phyloP scores from a whole-genome alignment of 2,888 invertebrate genomes.

The Melipona bicolor region DNA sequence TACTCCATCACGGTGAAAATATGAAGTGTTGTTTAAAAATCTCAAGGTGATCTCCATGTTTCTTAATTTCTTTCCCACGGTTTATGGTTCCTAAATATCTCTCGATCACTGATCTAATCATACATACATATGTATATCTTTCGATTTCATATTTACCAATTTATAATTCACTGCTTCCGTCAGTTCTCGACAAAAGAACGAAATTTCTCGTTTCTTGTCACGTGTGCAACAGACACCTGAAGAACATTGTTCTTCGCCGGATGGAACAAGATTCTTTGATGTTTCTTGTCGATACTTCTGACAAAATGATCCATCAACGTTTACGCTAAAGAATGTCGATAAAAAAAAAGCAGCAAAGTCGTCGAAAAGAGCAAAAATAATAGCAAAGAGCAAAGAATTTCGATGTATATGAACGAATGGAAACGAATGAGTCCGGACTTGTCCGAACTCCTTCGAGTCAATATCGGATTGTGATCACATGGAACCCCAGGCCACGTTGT shows the following conservation, averaged over 20 bases:
- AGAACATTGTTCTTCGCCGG: not conserved
- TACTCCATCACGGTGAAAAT: not conserved
- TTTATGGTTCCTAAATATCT: not conserved
- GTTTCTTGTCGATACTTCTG: not conserved
- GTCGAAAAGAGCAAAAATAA: slow-evolving; percentile 7
- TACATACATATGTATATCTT: too few relatives aligned
- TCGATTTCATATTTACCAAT: not conserved
- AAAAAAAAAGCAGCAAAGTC: too few relatives aligned
- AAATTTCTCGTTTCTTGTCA: slow-evolving; percentile 13
- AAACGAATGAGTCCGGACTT: slow-evolving; percentile 66
- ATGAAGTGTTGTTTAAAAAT: slow-evolving; percentile 2
- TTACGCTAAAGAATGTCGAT: not conserved
- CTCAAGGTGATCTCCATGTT: not conserved
- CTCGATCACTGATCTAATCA: too few relatives aligned
- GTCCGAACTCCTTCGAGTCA: slow-evolving; percentile 64
- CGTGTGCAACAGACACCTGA: not conserved
- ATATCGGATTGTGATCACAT: slow-evolving; percentile 51
- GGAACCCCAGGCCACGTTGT: slow-evolving; percentile 44
- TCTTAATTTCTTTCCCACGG: not conserved
- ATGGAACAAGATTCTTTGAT: not conserved
- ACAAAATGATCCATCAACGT: not conserved
- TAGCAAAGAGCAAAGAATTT: slow-evolving; percentile 44
- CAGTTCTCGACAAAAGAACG: not conserved
- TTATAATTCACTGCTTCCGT: not conserved
- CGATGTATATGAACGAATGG: slow-evolving; percentile 59